Evolutionary conservation across 1,140 invertebrate genomes (phyloP).

Genomic region (Lepidurus arcticus): DNA sequence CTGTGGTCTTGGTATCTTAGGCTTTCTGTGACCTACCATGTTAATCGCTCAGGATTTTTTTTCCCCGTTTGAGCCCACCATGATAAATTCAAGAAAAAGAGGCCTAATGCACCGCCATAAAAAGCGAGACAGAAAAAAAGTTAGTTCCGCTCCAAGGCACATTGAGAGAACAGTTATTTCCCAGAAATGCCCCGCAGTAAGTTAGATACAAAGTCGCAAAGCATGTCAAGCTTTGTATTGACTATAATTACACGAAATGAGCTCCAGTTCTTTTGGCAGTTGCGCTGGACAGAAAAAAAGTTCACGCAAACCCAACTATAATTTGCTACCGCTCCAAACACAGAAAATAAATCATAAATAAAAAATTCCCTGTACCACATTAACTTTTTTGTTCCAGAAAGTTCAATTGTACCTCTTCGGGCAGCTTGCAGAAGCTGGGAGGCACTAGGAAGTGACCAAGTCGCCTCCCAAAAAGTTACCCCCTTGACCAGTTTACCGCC

Average conservation of each 20-base stretch:
- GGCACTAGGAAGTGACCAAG: too few relatives aligned
- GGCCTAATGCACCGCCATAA: neutral
- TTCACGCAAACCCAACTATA: neutral
- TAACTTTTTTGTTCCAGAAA: too few relatives aligned
- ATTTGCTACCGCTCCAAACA: too few relatives aligned
- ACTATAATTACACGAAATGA: neutral
- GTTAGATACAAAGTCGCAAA: neutral
- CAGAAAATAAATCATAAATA: too few relatives aligned
- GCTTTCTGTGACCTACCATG: neutral
- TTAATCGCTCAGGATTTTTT: neutral
- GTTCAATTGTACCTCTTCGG: too few relatives aligned
- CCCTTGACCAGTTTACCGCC: neutral
- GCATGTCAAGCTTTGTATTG: neutral
- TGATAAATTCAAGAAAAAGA: neutral
- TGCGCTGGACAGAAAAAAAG: neutral
- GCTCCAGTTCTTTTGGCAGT: neutral
- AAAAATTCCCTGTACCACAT: too few relatives aligned
- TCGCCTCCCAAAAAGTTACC: too few relatives aligned
- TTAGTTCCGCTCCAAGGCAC: constrained; percentile 11
- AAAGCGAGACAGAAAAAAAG: neutral
- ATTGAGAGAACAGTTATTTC: neutral
- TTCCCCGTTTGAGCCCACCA: neutral
- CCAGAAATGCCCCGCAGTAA: neutral
- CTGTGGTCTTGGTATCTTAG: neutral
- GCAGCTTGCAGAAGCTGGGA: too few relatives aligned